Evolutionary conservation across 2,113 vertebrate genomes (phyloP).

Genomic region (Dolichallabes microphthalmus): DNA sequence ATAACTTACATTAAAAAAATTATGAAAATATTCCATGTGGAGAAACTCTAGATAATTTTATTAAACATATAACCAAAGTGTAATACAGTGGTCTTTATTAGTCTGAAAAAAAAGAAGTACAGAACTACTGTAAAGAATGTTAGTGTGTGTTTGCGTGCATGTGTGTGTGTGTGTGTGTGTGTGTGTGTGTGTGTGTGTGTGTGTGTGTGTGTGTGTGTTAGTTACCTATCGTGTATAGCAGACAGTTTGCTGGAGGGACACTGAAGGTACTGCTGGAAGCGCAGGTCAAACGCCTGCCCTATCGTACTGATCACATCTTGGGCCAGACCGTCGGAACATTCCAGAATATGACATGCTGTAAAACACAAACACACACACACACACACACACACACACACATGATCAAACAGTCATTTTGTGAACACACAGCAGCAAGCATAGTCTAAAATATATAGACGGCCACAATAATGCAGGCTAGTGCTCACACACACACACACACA

Average conservation of each 20-base stretch:
- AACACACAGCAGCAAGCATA: not conserved
- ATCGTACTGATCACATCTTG: constrained; percentile 96
- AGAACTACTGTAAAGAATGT: not conserved
- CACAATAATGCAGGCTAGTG: not conserved
- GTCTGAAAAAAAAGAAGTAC: no score
- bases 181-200: constrained; percentile 8
- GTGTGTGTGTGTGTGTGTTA: constrained; percentile 26
- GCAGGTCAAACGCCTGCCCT: constrained; percentile 95
- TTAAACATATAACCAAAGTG: not conserved
- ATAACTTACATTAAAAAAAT: no score
- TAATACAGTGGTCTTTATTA: no score
- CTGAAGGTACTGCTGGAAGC: constrained; percentile 94
- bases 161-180: constrained; percentile 53
- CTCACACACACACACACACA: constrained; percentile 26
- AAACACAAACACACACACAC: constrained; percentile 7
- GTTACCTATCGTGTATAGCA: constrained; percentile 84
- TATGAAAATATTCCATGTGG: not conserved
- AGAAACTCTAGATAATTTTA: not conserved
- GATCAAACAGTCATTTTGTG: not conserved
- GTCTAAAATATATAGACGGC: constrained; percentile 13
- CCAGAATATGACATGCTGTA: constrained; percentile 93
- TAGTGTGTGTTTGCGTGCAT: no score
- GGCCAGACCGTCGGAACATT: constrained; percentile 90
- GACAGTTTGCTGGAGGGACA: constrained; percentile 86
- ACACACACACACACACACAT: constrained; percentile 7